Conservation (phyloP, 1,140 invertebrate species). For the Sycophaga agraensis region DNA sequence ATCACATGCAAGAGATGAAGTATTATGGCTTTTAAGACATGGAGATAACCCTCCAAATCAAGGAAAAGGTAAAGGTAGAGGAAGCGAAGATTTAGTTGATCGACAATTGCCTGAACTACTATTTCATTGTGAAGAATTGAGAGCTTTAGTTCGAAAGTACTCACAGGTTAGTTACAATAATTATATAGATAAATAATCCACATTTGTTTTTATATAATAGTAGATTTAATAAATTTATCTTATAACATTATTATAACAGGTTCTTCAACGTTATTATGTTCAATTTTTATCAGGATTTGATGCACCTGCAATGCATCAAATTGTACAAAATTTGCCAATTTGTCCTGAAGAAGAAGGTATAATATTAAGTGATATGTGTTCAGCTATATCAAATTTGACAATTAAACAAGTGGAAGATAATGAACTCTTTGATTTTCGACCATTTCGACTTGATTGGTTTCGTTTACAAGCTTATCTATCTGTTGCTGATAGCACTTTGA, state of each 20-base stretch:
- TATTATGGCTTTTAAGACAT: slow-evolving; percentile 94
- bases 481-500: slow-evolving; percentile 77
- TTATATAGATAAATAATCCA: not conserved
- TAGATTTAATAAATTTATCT: not conserved
- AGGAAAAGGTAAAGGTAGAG: slow-evolving; percentile 81
- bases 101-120: slow-evolving; percentile 94
- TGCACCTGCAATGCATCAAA: slow-evolving; percentile 86
- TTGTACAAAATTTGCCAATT: slow-evolving; percentile 83
- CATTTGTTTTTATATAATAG: no score
- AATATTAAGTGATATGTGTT: slow-evolving; percentile 91
- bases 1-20: slow-evolving; percentile 93
- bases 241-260: no score
- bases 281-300: slow-evolving; percentile 96
- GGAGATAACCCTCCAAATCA: slow-evolving; percentile 90
- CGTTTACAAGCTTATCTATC: slow-evolving; percentile 94
- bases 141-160: slow-evolving; percentile 90
- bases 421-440: slow-evolving; percentile 93
- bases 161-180: slow-evolving; percentile 64
- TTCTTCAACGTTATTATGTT: slow-evolving; percentile 97
- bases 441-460: slow-evolving; percentile 96
- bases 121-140: slow-evolving; percentile 97
- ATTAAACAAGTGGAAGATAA: slow-evolving; percentile 97
- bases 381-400: slow-evolving; percentile 80
- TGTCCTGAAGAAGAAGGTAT: slow-evolving; percentile 94
- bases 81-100: slow-evolving; percentile 87